Conservation (phyloP, 2,888 invertebrate species). For the Microplitis deprimator region DNA sequence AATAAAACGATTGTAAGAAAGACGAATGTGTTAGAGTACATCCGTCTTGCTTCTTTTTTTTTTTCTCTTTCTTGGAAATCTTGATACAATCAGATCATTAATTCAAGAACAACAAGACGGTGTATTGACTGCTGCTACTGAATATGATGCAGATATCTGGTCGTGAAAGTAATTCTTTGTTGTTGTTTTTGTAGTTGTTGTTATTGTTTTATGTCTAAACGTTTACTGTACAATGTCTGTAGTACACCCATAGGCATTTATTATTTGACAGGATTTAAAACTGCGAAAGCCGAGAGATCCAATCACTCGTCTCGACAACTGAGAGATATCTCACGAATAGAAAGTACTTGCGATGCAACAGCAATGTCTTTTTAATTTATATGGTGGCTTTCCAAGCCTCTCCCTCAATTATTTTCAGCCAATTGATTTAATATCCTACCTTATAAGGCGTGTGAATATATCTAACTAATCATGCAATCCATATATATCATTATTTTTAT, state of each 20-base stretch:
- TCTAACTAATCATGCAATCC: slow-evolving; percentile 7
- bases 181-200: not conserved
- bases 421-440: slow-evolving; percentile 4
- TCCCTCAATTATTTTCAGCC: not conserved
- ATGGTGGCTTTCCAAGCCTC: not conserved
- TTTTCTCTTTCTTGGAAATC: slow-evolving; percentile 15
- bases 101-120: slow-evolving; percentile 12
- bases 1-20: slow-evolving; percentile 18
- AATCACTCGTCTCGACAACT: slow-evolving; percentile 11
- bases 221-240: slow-evolving; percentile 2
- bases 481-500: not conserved
- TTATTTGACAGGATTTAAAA: slow-evolving; percentile 6
- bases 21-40: not conserved
- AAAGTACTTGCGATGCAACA: slow-evolving; percentile 44
- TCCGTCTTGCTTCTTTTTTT: not conserved
- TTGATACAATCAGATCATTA: slow-evolving; percentile 16
- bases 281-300: not conserved
- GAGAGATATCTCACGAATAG: slow-evolving; percentile 18
- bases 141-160: not conserved
- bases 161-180: slow-evolving; percentile 13
- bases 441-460: not conserved
- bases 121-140: not conserved
- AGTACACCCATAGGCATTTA: slow-evolving; percentile 7
- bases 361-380: not conserved
- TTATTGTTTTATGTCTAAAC: not conserved